Evolutionary conservation across 2,797 vertebrate species (phyloP).

Genomic region (Propithecus deckenii): DNA sequence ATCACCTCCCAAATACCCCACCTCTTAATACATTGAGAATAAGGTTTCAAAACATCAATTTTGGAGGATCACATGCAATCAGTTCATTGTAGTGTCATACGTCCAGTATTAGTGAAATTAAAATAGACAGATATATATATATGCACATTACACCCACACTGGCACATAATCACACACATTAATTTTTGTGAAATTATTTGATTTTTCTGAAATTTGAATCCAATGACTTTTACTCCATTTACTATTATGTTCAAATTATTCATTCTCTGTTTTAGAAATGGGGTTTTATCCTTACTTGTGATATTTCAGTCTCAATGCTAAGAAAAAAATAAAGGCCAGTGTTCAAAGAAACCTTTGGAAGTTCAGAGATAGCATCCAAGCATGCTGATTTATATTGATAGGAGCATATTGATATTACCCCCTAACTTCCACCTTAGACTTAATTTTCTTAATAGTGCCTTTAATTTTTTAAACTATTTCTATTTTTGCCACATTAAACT

Average conservation of each 20-base stretch:
- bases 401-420: not conserved
- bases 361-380: not conserved
- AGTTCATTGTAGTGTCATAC: not conserved
- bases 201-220: conserved; percentile 1
- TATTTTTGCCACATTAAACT: not conserved
- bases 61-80: not conserved
- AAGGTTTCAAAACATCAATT: not conserved
- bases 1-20: not conserved
- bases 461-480: not conserved
- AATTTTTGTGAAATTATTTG: not conserved
- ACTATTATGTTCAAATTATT: not conserved
- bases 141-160: not conserved
- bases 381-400: not conserved
- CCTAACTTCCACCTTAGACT: not conserved
- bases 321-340: not conserved
- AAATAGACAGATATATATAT: not conserved
- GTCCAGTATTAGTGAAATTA: not conserved
- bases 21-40: not conserved
- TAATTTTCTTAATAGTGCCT: not conserved
- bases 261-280: not conserved
- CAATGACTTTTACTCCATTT: not conserved
- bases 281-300: not conserved
- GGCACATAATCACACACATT: not conserved
- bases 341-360: not conserved
- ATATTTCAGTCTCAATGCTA: not conserved